A percentile compares a stretch with the other conserved stretches of the same genome.
These are phyloP conservation scores for Drosophila guanche DNA, from an alignment of 1,140 invertebrate genomes.

Conservation along the genomic window DNA sequence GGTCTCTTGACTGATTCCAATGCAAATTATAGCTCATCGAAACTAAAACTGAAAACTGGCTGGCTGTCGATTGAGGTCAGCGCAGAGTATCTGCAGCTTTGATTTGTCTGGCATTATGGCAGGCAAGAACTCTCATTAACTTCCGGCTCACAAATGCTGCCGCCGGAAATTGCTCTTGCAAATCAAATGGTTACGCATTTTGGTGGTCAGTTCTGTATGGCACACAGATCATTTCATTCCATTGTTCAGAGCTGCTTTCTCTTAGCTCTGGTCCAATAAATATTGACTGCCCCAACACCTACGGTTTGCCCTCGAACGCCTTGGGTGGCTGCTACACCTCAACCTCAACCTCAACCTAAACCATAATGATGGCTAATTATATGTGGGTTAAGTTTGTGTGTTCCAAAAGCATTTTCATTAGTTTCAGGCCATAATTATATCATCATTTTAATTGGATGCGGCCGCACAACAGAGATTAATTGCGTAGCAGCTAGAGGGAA, in stretches of 20 bases:
- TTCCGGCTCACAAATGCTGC: slow-evolving; percentile 32
- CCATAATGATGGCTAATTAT: slow-evolving; percentile 72
- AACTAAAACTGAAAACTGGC: slow-evolving; percentile 10
- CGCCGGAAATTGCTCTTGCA: slow-evolving; percentile 47
- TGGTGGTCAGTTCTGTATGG: slow-evolving; percentile 38
- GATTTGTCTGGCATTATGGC: slow-evolving; percentile 21
- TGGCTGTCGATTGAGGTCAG: slow-evolving; percentile 18
- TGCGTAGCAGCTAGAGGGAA: slow-evolving; percentile 38
- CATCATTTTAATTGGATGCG: slow-evolving; percentile 73
- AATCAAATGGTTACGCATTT: slow-evolving; percentile 31
- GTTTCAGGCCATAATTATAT: slow-evolving; percentile 70
- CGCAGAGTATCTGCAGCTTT: background rate
- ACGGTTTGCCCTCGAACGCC: slow-evolving; percentile 23
- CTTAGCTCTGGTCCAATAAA: slow-evolving; percentile 9
- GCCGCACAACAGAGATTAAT: slow-evolving; percentile 67
- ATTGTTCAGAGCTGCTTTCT: slow-evolving; percentile 19
- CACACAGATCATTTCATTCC: background rate
- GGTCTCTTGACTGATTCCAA: slow-evolving; percentile 6
- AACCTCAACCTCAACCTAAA: slow-evolving; percentile 13
- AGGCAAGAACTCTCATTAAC: slow-evolving; percentile 27
- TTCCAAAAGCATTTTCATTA: slow-evolving; percentile 63
- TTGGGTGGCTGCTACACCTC: slow-evolving; percentile 21
- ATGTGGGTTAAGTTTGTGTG: slow-evolving; percentile 69
- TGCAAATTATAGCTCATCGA: slow-evolving; percentile 39
- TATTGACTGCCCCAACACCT: slow-evolving; percentile 27